These are phyloP conservation scores for Rhamphomyia laevipes DNA, from an alignment of 2,888 invertebrate species.

Conservation along the genomic window DNA sequence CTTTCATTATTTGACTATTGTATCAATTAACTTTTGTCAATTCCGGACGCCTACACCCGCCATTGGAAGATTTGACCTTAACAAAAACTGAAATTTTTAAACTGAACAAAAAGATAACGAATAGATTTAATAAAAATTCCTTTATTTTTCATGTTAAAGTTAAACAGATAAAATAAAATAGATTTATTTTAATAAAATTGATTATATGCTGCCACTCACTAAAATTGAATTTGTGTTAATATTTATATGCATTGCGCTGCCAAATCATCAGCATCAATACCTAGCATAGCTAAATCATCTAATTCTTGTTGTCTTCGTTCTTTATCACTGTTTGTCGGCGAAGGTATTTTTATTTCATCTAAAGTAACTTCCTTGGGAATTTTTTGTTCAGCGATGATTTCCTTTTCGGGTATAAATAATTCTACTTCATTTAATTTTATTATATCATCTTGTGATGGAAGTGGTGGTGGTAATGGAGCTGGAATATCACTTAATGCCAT, in stretches of 20 bases:
- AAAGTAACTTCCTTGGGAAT: conserved; percentile 6
- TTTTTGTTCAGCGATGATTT: conserved; percentile 22
- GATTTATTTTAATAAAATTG: too few species aligned
- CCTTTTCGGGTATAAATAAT: conserved; percentile 9
- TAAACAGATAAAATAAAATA: too few species aligned
- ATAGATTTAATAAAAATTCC: too few species aligned
- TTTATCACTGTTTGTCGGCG: conserved; percentile 36
- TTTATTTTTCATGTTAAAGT: too few species aligned
- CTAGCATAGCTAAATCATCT: conserved; percentile 72
- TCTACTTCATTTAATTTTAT: conserved; percentile 3
- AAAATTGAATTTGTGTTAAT: too few species aligned
- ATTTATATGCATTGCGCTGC: conserved; percentile 36
- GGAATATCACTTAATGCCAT: conserved; percentile 1
- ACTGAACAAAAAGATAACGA: too few species aligned
- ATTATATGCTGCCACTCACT: too few species aligned
- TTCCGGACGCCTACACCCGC: too few species aligned
- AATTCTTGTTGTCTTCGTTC: conserved; percentile 41
- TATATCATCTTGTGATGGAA: conserved; percentile 24
- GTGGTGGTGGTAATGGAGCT: conserved; percentile 29
- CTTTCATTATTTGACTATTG: too few species aligned
- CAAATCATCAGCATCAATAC: conserved; percentile 69
- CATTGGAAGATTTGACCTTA: too few species aligned
- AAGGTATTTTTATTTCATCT: conserved; percentile 26
- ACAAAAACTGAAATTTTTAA: too few species aligned
- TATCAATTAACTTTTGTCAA: too few species aligned